Base-by-base conservation (phyloP, 2,888 invertebrate species). In the Tetragnatha montana region DNA sequence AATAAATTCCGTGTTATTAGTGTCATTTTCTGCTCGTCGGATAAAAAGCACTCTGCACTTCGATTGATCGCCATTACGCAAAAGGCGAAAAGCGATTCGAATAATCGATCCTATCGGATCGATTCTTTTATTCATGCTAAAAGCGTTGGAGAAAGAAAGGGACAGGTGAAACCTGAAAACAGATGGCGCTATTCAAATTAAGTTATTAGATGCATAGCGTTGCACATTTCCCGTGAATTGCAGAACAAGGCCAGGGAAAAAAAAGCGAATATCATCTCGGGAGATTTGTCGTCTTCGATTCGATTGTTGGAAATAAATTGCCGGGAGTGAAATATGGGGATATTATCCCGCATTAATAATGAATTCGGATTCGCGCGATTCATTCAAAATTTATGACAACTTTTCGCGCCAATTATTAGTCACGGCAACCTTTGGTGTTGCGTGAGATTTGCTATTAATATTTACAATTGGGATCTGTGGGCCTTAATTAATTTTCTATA, bases 121-220 rank as follows among this genome's bases (percentile, higher is more conserved):
- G 70, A 10, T 69, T 51, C 85, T 70, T 82, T 85, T 86, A 89
- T 89, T 85, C 80, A 85, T 81, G 85, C 89, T 78, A 74, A 85
- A 81, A 47, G 10, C 69, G 60, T 51, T 51, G 35, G 50, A n/a
- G 50, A 76, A 60, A 76, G 76, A 81, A 71, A 60, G 82, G 51
- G 69, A 81, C 74, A 82, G 82, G 82, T 82, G 71, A 76, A 76
- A 86, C 85, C 49, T 68, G 49, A 81, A 81, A 81, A 89, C 85
- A 81, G 89, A 89, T 89, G 85, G 85, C 81, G 49, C 71, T 86
- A 89, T 89, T 89, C 89, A 89, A 89, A 89, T 89, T 81, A 76
- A 69, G 89, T 80, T 85, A 89, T 89, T 89, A 81, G 75, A 76
- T 76, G 70, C 71, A 81, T 89, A 69, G 73, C 79, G 51, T 85